Conservation (phyloP, 2,888 invertebrate genomes). For the Gonocerus acuteangulatus region DNA sequence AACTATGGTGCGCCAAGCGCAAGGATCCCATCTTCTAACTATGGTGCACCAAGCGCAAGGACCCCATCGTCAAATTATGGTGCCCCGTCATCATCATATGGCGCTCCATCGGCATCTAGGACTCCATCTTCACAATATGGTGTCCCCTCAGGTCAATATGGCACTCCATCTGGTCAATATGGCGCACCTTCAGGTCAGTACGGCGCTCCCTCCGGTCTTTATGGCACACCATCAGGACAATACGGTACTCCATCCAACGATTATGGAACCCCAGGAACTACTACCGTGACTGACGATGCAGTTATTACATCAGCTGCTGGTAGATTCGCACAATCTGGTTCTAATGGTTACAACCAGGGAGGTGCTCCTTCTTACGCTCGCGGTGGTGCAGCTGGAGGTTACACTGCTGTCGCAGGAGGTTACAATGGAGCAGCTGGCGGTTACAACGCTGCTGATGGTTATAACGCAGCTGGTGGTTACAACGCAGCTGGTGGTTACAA, state of each 20-base stretch:
- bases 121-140: conserved; percentile 34
- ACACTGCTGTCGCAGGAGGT: conserved; percentile 25
- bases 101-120: conserved; percentile 38
- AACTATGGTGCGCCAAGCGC: conserved; percentile 31
- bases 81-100: conserved; percentile 32
- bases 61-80: conserved; percentile 31
- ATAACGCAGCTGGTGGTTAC: background rate
- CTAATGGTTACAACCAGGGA: conserved; percentile 14
- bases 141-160: conserved; percentile 13
- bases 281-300: conserved; percentile 7
- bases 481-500: background rate
- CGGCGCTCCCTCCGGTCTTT: conserved; percentile 31
- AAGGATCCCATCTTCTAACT: conserved; percentile 32
- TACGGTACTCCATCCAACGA: conserved; percentile 26
- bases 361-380: conserved; percentile 11
- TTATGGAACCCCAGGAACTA: conserved; percentile 26
- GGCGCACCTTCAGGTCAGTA: conserved; percentile 22
- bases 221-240: conserved; percentile 28
- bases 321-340: conserved; percentile 5
- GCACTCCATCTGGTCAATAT: conserved; percentile 18
- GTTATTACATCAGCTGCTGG: conserved; percentile 13
- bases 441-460: no score
- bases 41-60: conserved; percentile 34
- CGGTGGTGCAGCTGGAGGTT: background rate
- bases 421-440: conserved; percentile 10